These are phyloP conservation scores for Sylvietta virens DNA, from an alignment of 2,113 vertebrate species.

Conservation along the genomic window DNA sequence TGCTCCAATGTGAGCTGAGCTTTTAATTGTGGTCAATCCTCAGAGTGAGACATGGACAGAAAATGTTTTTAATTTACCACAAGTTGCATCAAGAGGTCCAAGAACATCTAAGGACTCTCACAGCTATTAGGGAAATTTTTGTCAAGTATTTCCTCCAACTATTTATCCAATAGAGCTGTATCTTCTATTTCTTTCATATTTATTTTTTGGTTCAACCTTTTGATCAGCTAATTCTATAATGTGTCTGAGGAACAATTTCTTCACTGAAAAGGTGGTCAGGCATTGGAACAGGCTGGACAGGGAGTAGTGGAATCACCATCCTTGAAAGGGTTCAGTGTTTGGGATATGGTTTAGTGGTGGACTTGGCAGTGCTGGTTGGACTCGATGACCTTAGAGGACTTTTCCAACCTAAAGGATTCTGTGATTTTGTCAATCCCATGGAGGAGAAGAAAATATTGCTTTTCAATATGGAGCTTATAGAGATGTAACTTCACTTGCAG, in stretches of 20 bases:
- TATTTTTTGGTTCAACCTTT: background rate
- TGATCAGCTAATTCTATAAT: background rate
- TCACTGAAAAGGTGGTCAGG: background rate
- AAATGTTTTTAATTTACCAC: background rate
- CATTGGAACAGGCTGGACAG: background rate
- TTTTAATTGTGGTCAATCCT: background rate
- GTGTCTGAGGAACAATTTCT: background rate
- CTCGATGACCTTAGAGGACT: background rate
- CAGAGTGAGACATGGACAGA: fast-evolving
- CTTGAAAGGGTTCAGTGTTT: background rate
- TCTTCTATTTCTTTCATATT: background rate
- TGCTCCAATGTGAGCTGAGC: fast-evolving
- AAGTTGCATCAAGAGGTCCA: background rate
- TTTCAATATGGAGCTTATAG: background rate
- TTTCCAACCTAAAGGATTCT: background rate
- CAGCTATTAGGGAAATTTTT: background rate
- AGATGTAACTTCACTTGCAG: background rate
- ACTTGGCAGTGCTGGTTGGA: background rate
- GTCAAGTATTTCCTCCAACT: background rate
- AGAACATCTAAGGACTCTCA: background rate
- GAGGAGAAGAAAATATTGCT: background rate
- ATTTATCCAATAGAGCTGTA: background rate
- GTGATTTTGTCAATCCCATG: background rate
- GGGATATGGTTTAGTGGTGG: too few species aligned
- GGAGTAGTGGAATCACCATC: background rate